These are phyloP conservation scores for Nomada ferruginata DNA, from an alignment of 2,888 invertebrate genomes.

Conservation along the genomic window DNA sequence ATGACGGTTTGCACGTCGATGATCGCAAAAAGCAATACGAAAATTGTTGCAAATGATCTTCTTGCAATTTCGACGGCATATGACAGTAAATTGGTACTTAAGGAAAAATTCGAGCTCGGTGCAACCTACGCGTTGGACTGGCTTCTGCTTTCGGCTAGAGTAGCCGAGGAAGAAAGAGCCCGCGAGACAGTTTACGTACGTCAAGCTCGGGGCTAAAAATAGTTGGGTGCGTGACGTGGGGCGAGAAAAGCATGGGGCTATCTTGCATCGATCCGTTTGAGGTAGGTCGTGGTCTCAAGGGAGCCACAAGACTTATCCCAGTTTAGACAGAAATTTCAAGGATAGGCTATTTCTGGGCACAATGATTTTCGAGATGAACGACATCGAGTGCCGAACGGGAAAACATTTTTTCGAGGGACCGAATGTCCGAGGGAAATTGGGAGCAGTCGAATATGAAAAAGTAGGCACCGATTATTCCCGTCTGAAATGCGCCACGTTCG, in stretches of 20 bases:
- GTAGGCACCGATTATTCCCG: conserved; percentile 61
- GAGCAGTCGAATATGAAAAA: conserved; percentile 33
- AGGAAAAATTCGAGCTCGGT: too few relatives aligned
- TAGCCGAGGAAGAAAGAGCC: neutral
- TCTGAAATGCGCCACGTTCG: conserved; percentile 44
- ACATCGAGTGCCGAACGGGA: neutral
- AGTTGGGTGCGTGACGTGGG: conserved; percentile 69
- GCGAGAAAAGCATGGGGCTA: conserved; percentile 76
- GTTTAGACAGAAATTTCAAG: conserved; percentile 78
- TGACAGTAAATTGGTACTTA: too few relatives aligned
- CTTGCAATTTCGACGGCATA: conserved; percentile 17
- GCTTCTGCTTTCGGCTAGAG: too few relatives aligned
- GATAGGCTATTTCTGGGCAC: too few relatives aligned
- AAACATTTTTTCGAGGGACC: neutral
- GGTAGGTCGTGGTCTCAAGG: conserved; percentile 81
- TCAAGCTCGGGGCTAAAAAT: conserved; percentile 73
- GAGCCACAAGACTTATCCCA: conserved; percentile 80
- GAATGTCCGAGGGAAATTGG: neutral
- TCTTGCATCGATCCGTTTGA: conserved; percentile 82
- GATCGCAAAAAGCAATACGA: conserved; percentile 26
- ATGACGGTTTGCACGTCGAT: neutral
- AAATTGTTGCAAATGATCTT: conserved; percentile 36
- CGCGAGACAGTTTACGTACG: conserved; percentile 34
- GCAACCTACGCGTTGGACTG: too few relatives aligned
- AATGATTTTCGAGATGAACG: too few relatives aligned